Percentiles rank a stretch among this genome's conserved stretches.
These are phyloP conservation scores for Leptopilina myrica DNA, from an alignment of 2,888 invertebrate genomes.

Conservation along the genomic window DNA sequence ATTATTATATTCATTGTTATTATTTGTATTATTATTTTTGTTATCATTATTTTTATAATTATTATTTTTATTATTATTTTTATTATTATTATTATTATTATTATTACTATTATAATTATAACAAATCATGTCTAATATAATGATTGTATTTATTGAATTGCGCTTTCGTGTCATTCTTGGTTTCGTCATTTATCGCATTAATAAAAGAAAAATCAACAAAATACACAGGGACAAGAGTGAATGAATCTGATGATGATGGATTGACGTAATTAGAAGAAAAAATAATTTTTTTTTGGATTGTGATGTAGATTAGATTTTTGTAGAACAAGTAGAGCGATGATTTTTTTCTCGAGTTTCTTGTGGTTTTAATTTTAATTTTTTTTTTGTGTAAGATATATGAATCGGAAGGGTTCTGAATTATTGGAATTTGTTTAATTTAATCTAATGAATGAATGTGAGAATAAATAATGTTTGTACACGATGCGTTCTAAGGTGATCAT, in stretches of 20 bases:
- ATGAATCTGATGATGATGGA: conserved; percentile 33
- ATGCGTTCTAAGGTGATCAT: conserved; percentile 63
- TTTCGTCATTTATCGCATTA: conserved; percentile 43
- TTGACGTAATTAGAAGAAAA: conserved; percentile 52
- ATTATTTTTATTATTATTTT: conserved; percentile 3
- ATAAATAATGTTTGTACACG: conserved; percentile 35
- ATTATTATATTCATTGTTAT: conserved; percentile 32
- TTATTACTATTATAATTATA: conserved; percentile 41
- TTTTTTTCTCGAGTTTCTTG: conserved; percentile 41
- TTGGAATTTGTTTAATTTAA: conserved; percentile 45
- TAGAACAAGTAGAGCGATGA: conserved; percentile 44
- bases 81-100: conserved; percentile 23
- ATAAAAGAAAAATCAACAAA: conserved; percentile 19
- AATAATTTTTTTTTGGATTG: conserved; percentile 53
- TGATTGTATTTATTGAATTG: conserved; percentile 59
- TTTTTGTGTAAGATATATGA: too few relatives aligned
- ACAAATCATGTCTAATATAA: conserved; percentile 65
- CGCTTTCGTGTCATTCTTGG: conserved; percentile 54
- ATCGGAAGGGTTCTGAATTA: conserved; percentile 5
- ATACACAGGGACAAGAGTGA: conserved; percentile 36
- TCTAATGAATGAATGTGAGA: conserved; percentile 52
- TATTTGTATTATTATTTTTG: conserved; percentile 10
- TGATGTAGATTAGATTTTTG: conserved; percentile 59
- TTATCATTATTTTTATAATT: conserved; percentile 29
- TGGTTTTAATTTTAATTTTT: too few relatives aligned